Evolutionary conservation across 2,113 vertebrate species (phyloP).

Genomic region (Zosterops pallidus): DNA sequence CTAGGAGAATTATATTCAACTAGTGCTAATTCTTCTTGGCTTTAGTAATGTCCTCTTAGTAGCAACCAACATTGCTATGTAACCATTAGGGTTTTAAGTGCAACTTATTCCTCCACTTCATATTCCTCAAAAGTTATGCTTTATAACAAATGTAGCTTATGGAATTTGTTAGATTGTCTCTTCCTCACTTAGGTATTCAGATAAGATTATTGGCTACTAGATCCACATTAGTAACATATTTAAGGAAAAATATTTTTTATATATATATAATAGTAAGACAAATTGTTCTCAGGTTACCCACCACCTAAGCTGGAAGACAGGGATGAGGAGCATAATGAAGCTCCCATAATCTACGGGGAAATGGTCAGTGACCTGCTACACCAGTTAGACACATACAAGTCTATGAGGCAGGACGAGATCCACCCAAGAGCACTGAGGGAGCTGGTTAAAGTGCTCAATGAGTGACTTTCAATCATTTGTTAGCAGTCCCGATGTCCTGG

Average conservation of each 20-base stretch:
- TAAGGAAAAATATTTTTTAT: background rate
- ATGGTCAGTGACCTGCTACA: background rate
- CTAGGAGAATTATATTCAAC: background rate
- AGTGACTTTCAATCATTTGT: background rate
- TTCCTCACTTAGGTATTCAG: background rate
- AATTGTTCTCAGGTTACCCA: background rate
- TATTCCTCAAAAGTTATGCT: background rate
- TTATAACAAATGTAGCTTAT: background rate
- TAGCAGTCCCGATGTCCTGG: background rate
- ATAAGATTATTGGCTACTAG: background rate
- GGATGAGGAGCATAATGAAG: background rate
- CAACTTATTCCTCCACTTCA: background rate
- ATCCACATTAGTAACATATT: background rate
- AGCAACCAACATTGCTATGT: background rate
- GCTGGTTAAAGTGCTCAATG: background rate
- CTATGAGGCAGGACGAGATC: background rate
- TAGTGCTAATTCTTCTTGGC: background rate
- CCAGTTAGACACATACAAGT: background rate
- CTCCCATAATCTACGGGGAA: background rate
- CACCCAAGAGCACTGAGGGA: background rate
- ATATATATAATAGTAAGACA: background rate
- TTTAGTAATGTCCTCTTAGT: background rate
- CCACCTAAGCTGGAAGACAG: background rate
- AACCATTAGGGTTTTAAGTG: background rate
- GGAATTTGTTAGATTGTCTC: background rate